phyloP scores from a whole-genome alignment of 1,140 invertebrate genomes.

The Arctopsyche grandis region DNA sequence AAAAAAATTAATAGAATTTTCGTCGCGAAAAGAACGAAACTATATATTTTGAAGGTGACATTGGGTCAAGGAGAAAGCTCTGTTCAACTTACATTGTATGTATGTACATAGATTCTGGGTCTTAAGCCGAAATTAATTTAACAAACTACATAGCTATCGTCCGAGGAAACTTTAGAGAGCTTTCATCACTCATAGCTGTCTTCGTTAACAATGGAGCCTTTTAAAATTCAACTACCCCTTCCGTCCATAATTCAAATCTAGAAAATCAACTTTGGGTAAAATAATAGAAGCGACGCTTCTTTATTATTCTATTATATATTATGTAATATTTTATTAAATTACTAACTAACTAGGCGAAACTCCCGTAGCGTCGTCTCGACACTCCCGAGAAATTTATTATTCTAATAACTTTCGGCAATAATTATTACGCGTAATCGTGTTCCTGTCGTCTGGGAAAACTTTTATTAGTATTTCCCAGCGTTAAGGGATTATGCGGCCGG shows the following conservation, averaged over 20 bases:
- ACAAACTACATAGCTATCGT: conserved; percentile 22
- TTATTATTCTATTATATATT: background rate
- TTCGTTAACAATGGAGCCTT: conserved; percentile 5
- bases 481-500: conserved; percentile 6
- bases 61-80: conserved; percentile 24
- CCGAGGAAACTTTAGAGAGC: conserved; percentile 16
- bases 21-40: no score
- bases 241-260: conserved; percentile 30
- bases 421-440: conserved; percentile 38
- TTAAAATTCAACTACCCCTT: conserved; percentile 29
- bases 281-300: conserved; percentile 14
- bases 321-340: background rate
- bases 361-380: conserved; percentile 8
- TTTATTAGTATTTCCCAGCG: conserved; percentile 39
- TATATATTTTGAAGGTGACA: conserved; percentile 24
- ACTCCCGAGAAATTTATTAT: conserved; percentile 41
- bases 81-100: background rate
- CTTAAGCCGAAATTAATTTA: conserved; percentile 29
- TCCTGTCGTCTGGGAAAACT: conserved; percentile 43
- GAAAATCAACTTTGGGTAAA: conserved; percentile 26
- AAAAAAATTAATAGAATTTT: no score
- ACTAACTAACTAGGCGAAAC: background rate
- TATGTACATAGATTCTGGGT: no score
- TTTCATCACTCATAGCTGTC: conserved; percentile 30
- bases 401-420: conserved; percentile 39